phyloP scores from a whole-genome alignment of 2,888 invertebrate genomes.

The Altica lythri region DNA sequence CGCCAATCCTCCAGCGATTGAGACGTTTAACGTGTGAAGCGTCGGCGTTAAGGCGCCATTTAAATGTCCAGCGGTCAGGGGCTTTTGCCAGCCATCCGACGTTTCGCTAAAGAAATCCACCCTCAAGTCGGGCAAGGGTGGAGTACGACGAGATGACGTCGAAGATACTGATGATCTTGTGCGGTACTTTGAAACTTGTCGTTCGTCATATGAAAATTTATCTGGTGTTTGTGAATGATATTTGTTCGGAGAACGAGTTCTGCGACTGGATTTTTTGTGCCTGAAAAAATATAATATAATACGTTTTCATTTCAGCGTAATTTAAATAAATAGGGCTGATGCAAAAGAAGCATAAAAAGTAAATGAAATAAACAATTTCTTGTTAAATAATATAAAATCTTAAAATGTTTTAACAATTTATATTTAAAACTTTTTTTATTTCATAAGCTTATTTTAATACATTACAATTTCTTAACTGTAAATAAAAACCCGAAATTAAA shows the following conservation, averaged over 20 bases:
- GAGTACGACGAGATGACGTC: slow-evolving; percentile 59
- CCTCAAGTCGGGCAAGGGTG: slow-evolving; percentile 66
- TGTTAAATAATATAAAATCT: too few species aligned
- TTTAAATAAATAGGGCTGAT: too few species aligned
- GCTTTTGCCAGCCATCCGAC: slow-evolving; percentile 30
- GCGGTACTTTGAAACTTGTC: slow-evolving; percentile 51
- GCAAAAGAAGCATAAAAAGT: too few species aligned
- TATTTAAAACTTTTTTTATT: too few species aligned
- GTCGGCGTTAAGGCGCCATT: slow-evolving; percentile 37
- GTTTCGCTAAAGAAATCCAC: slow-evolving; percentile 66
- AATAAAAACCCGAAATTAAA: too few species aligned
- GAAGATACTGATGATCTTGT: slow-evolving; percentile 33
- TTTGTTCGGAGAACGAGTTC: slow-evolving; percentile 52
- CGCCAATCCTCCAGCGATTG: slow-evolving; percentile 25
- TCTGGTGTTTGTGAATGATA: slow-evolving; percentile 43
- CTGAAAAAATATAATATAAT: slow-evolving; percentile 28
- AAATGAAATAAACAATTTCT: too few species aligned
- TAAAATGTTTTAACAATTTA: too few species aligned
- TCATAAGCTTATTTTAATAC: too few species aligned
- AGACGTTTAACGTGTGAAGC: slow-evolving; percentile 32
- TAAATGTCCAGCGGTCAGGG: slow-evolving; percentile 36
- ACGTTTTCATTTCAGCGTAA: background rate
- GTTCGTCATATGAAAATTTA: slow-evolving; percentile 55
- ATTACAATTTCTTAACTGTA: too few species aligned
- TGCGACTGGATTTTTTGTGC: slow-evolving; percentile 50